Evolutionary conservation across 1,140 invertebrate species (phyloP), one percentile per base, ranked within the genome.

Genomic region (Camponotus pennsylvanicus): DNA sequence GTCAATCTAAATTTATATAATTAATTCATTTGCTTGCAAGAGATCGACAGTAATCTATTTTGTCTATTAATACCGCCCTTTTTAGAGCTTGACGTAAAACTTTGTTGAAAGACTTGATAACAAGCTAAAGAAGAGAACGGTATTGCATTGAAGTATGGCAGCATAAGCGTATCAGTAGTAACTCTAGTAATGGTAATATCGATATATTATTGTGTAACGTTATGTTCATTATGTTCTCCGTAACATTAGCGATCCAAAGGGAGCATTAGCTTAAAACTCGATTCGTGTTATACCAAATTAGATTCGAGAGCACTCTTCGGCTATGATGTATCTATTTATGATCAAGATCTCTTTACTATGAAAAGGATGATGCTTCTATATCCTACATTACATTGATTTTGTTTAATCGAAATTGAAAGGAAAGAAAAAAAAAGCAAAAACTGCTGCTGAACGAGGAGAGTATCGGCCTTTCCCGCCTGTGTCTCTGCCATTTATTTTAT

Each of bases 111-210:
- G 3, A 75, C 45, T 45, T n/a, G 18, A 73, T 42, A 45, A 69
- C 2, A 57, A 40, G 49, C 7, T 52, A 52, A 27, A 49, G 4
- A 66, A 34, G 18, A 64, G 9, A 61, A 59, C 69, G 49, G 1
- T 76, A 77, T 90, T 71, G 63, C 67, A 90, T 88, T 89, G 64
- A 90, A 88, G 85, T 92, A 90, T 92, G 88, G 90, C 91, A 93
- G 88, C 92, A 91, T 78, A 86, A 83, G 88, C 59, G 57, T 40
- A 49, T 57, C 79, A 73, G 67, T 79, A 86, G 69, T 84, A 87
- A 18, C 8, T 86, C 27, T 67, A 57, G 42, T 52, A 52, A 76
- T 77, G 49, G 45, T 71, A 84, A 76, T 49, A 73, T 73, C 34
- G 21, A 76, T 66, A 86, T 71, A 87, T 27, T 27, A 27, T 67